phyloP scores from a whole-genome alignment of 1,140 invertebrate species.

The Tetraneura akinire region DNA sequence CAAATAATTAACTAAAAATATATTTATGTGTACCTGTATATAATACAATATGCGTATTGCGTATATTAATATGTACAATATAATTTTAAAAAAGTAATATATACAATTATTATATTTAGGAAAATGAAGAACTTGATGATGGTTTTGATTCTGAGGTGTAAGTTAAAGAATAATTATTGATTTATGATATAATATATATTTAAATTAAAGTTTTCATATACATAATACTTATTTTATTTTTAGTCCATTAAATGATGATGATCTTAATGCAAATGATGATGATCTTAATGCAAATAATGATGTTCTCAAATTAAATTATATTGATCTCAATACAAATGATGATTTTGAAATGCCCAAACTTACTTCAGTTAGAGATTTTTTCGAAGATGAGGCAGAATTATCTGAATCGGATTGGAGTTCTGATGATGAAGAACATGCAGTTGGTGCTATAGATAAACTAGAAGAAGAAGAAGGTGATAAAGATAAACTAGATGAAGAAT shows the following conservation, averaged over 20 bases:
- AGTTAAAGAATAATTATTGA: no score
- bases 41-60: no score
- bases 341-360: background rate
- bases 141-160: slow-evolving; percentile 35
- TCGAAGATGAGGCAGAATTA: slow-evolving; percentile 41
- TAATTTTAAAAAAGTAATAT: no score
- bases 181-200: background rate
- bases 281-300: background rate
- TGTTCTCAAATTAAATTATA: no score
- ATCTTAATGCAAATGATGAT: slow-evolving; percentile 3
- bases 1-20: background rate
- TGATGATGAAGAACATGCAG: slow-evolving; percentile 24
- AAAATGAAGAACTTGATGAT: background rate
- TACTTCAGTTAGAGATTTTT: slow-evolving; percentile 34
- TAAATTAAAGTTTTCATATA: background rate
- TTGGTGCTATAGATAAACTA: slow-evolving; percentile 20
- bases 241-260: background rate
- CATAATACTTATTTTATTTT: background rate
- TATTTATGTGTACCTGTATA: no score
- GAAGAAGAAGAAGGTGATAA: slow-evolving; percentile 74
- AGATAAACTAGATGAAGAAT: slow-evolving; percentile 70
- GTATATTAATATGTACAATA: background rate
- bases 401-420: slow-evolving; percentile 45
- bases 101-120: background rate
- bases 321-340: background rate